phyloP scores from a whole-genome alignment of 2,888 invertebrate species.

The Tenthredo amoena region DNA sequence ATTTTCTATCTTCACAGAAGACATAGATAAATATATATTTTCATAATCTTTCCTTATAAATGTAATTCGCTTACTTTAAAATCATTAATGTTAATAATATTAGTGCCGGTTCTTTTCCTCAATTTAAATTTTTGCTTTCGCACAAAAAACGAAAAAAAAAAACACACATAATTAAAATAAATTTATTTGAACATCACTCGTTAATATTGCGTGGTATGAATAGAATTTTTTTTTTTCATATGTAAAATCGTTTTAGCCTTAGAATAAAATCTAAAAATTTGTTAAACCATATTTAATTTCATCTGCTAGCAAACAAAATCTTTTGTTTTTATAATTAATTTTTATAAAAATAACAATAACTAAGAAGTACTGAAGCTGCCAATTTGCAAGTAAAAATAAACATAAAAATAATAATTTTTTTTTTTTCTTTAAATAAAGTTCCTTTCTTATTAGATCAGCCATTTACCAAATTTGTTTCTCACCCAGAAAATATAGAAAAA shows the following conservation, averaged over 20 bases:
- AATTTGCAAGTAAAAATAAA: conserved; percentile 68
- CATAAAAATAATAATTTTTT: conserved; percentile 61
- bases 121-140: conserved; percentile 63
- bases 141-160: conserved; percentile 64
- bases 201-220: conserved; percentile 54
- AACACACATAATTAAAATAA: conserved; percentile 67
- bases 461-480: conserved; percentile 62
- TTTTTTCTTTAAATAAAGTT: conserved; percentile 66
- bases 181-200: conserved; percentile 61
- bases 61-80: conserved; percentile 78
- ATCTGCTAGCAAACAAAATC: conserved; percentile 45
- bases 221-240: conserved; percentile 40
- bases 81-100: conserved; percentile 77
- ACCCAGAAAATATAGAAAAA: conserved; percentile 67
- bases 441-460: conserved; percentile 64
- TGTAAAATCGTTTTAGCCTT: conserved; percentile 50
- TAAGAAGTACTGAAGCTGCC: conserved; percentile 76
- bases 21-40: conserved; percentile 79
- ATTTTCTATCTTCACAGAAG: conserved; percentile 80
- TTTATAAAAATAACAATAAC: conserved; percentile 67
- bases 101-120: conserved; percentile 72
- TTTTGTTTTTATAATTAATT: conserved; percentile 44
- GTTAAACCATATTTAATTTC: conserved; percentile 15
- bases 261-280: conserved; percentile 28
- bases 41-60: conserved; percentile 78